These are phyloP conservation scores for Leuciscus idus DNA, from an alignment of 2,113 vertebrate species.

Conservation along the genomic window DNA sequence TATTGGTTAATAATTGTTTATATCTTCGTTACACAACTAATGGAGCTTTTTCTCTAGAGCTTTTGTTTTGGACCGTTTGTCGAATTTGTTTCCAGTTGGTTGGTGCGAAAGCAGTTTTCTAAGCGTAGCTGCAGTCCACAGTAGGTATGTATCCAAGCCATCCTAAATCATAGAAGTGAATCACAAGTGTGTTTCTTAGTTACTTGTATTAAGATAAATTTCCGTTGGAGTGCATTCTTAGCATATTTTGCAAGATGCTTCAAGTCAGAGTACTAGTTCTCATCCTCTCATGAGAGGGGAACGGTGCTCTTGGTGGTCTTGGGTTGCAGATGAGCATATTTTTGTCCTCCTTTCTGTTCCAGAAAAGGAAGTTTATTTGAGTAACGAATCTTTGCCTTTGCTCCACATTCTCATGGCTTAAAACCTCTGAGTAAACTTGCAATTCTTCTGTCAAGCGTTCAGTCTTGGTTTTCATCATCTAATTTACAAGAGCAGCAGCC, in stretches of 20 bases:
- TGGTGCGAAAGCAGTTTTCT: not conserved
- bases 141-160: not conserved
- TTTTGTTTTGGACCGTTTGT: not conserved
- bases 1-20: not conserved
- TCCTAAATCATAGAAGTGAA: not conserved
- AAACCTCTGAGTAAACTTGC: not conserved
- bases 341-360: not conserved
- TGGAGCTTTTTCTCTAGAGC: not conserved
- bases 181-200: not conserved
- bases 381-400: not conserved
- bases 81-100: not conserved
- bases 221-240: not conserved
- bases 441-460: not conserved
- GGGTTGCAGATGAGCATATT: not conserved
- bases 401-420: slow-evolving; percentile 9
- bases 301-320: not conserved
- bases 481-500: not conserved
- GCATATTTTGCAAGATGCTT: not conserved
- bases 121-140: not conserved
- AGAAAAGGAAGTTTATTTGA: not conserved
- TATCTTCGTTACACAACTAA: not conserved
- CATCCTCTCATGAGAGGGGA: not conserved
- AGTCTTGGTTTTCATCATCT: not conserved
- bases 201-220: not conserved
- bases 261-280: not conserved